Conservation (phyloP, 2,113 vertebrate genomes). For the Saimiri boliviensis region DNA sequence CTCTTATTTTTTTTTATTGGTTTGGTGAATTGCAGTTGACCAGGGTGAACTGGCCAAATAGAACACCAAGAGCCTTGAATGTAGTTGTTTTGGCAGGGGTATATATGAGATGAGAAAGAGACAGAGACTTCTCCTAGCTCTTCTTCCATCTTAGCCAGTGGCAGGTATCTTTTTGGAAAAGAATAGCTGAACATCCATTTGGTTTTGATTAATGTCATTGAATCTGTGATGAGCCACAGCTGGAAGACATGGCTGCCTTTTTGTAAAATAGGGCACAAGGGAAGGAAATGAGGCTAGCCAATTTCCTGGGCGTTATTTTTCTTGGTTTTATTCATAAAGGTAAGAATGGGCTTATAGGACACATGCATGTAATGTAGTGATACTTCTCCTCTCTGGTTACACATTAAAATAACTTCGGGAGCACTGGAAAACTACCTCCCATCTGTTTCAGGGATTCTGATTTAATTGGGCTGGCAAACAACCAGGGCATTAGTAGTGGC, state of each 20-base stretch:
- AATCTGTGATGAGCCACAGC: background rate
- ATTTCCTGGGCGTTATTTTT: background rate
- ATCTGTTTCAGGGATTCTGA: background rate
- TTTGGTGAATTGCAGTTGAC: background rate
- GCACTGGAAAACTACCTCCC: fast-evolving
- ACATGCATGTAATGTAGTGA: background rate
- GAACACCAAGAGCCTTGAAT: background rate
- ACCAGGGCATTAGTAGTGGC: background rate
- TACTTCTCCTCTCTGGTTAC: background rate
- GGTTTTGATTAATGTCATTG: background rate
- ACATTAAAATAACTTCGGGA: background rate
- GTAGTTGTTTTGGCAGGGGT: background rate
- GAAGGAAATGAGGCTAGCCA: background rate
- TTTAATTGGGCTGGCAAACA: background rate
- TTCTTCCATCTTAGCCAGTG: background rate
- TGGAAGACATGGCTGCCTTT: background rate
- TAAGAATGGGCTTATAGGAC: background rate
- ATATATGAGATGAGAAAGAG: background rate
- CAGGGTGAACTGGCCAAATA: background rate
- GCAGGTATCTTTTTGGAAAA: background rate
- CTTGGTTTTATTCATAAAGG: background rate
- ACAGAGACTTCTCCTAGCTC: background rate
- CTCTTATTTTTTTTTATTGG: background rate
- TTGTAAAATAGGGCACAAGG: background rate
- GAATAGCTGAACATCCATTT: background rate